Base-by-base conservation (phyloP, 1,140 invertebrate species). In the Rhopalosiphum padi region DNA sequence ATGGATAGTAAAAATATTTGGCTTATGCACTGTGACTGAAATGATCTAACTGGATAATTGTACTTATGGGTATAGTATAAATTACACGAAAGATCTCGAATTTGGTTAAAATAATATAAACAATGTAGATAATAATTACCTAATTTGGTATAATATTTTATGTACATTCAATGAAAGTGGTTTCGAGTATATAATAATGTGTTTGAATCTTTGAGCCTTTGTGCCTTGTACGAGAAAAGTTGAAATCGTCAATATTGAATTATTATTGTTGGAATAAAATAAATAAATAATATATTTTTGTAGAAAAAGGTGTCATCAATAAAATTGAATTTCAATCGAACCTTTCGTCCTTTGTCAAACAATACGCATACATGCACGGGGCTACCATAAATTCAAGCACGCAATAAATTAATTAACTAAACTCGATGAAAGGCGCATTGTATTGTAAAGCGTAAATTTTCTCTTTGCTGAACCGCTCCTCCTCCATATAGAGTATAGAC, bases 371-470 rank as follows among this genome's bases (percentile, higher is more conserved):
- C 30, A 77, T 77, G 60, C 15, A 77, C n/a, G 60, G 1, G 1
- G 30, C 60, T 77, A 77, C 30, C 60, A 77, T 77, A 77, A 77
- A 77, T 77, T 77, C 60, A 77, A 77, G 60, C 60, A 77, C 60
- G 60, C 60, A 77, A 77, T 77, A 77, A 77, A 77, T 77, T n/a
- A 77, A 77, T 77, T 77, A 77, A 77, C 60, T n/a, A 77, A 77
- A 77, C 60, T 77, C 60, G 60, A 68, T 68, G 60, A 77, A 77
- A 77, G n/a, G 30, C 60, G 60, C 60, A 77, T 77, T 77, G 60
- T 77, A 77, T 35, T 77, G 60, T 77, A 77, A n/a, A 77, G 30
- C 60, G 60, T 77, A 77, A n/a, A 77, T 77, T 77, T 77, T 77
- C 60, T 77, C 15, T 46, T 23, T 15, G 41, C 41, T 41, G 83